phyloP scores from a whole-genome alignment of 30 jellyfish, hydroid and myxozoan species.

The Cassiopea andromeda region DNA sequence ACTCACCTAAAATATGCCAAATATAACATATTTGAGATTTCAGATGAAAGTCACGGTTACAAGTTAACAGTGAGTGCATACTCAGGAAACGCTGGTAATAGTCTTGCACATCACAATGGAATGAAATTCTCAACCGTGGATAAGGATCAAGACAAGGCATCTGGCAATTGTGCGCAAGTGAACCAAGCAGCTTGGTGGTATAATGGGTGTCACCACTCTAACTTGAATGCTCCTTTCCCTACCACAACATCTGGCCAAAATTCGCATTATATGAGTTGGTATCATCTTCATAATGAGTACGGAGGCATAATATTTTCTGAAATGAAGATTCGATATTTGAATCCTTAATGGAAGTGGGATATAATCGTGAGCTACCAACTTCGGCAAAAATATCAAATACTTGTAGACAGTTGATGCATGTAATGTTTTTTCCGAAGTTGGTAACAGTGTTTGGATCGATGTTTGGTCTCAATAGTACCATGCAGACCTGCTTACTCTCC shows the following conservation, averaged over 20 bases:
- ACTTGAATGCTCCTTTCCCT: slow-evolving; percentile 30
- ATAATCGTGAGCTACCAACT: too few species aligned
- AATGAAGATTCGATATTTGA: slow-evolving; percentile 16
- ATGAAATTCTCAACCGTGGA: slow-evolving; percentile 37
- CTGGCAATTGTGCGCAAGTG: slow-evolving; percentile 14
- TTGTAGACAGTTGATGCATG: too few species aligned
- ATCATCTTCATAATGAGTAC: background rate
- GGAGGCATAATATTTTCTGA: slow-evolving; percentile 29
- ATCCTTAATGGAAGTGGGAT: background rate
- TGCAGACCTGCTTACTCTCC: too few species aligned
- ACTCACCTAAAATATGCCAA: slow-evolving; percentile 8
- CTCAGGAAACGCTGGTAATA: slow-evolving; percentile 38
- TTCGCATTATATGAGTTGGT: slow-evolving; percentile 10
- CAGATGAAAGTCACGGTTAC: slow-evolving; percentile 42
- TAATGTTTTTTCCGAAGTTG: too few species aligned
- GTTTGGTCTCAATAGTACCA: too few species aligned
- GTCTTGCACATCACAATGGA: slow-evolving; percentile 8
- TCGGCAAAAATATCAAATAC: too few species aligned
- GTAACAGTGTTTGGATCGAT: too few species aligned
- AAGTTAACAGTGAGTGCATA: slow-evolving; percentile 11
- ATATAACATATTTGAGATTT: slow-evolving; percentile 16
- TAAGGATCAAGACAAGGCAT: background rate
- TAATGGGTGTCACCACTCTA: slow-evolving; percentile 7
- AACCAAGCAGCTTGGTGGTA: slow-evolving; percentile 62
- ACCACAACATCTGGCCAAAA: background rate